These are phyloP conservation scores for Bombus balteatus DNA, from an alignment of 1,140 invertebrate species.

Conservation along the genomic window DNA sequence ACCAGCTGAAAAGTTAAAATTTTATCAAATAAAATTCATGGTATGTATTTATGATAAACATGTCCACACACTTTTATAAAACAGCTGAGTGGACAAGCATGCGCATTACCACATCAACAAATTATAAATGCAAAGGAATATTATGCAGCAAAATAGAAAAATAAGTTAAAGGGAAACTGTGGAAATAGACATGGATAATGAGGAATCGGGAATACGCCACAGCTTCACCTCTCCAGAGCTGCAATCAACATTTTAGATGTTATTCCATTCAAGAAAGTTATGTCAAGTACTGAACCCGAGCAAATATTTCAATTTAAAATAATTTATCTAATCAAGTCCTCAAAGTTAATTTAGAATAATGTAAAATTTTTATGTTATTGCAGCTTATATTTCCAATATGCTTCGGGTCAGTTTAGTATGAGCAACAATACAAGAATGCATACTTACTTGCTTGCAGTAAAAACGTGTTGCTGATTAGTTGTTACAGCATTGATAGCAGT, in stretches of 20 bases:
- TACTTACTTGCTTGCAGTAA: constrained; percentile 90
- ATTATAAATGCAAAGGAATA: constrained; percentile 65
- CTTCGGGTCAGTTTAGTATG: constrained; percentile 38
- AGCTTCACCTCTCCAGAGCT: constrained; percentile 83
- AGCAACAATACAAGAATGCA: constrained; percentile 23
- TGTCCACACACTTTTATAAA: constrained; percentile 18
- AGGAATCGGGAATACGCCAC: constrained; percentile 82
- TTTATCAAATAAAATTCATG: neutral
- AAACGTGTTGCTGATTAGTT: constrained; percentile 88
- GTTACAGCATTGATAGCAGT: constrained; percentile 90
- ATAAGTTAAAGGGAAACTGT: constrained; percentile 80
- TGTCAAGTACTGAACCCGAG: constrained; percentile 37
- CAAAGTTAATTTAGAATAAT: neutral
- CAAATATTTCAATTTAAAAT: constrained; percentile 27
- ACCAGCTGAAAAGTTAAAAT: neutral
- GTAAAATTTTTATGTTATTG: neutral
- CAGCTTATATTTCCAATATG: constrained; percentile 17
- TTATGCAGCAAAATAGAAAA: constrained; percentile 71
- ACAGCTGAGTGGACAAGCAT: constrained; percentile 34
- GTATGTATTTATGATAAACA: neutral
- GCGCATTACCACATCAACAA: constrained; percentile 60
- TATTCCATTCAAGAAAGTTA: constrained; percentile 60
- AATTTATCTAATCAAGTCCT: neutral
- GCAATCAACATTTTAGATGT: constrained; percentile 80
- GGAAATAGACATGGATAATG: constrained; percentile 81